Base-by-base conservation (phyloP, 2,797 vertebrate genomes). In the Spondyliosoma cantharus region DNA sequence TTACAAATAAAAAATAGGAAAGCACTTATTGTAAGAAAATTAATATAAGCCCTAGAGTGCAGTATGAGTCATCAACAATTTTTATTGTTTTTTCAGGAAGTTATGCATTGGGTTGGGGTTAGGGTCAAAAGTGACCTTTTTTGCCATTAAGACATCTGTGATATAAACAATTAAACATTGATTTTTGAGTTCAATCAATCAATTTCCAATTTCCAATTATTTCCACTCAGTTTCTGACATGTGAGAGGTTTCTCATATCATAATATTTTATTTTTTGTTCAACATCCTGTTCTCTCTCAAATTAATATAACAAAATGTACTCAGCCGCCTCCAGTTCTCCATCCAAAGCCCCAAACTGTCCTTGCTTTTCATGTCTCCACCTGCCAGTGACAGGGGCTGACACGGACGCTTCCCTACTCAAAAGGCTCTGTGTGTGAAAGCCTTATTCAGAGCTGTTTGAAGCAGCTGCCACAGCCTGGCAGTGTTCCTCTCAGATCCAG, bases 391-490 rank as follows among this genome's bases (percentile, higher is more conserved):
- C 84, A 81, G 71, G 27, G 45, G 42, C 71, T 56, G 54, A 87
- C 81, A 67, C 49, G 11, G 45, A 61, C 52, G 43, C 63, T 52
- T 71, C 65, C 15, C 22, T 42, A 57, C 69, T 85, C 57, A 53
- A 77, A 84, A 81, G 71, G 22, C 56, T 71, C 16, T 85, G 67
- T 49, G 62, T 78, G 76, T 80, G 72, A 85, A 69, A 13, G 72
- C 60, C 49, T 46, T 61, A 77, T 87, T 81, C 78, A 82, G 70
- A 80, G 85, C 74, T 77, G 85, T 80, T 84, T 85, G 84, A 86
- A 87, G 80, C 91, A 90, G 86, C 84, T 89, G 88, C 78, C 82
- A 46, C 77, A 61, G 73, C 74, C 80, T 86, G 72, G 48, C 80
- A 57, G 53, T 57, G 65, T 58, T 83, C 74, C 78, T 77, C 73